Evolutionary conservation across 1,140 invertebrate species (phyloP).

Genomic region (Drosophila bifasciata): DNA sequence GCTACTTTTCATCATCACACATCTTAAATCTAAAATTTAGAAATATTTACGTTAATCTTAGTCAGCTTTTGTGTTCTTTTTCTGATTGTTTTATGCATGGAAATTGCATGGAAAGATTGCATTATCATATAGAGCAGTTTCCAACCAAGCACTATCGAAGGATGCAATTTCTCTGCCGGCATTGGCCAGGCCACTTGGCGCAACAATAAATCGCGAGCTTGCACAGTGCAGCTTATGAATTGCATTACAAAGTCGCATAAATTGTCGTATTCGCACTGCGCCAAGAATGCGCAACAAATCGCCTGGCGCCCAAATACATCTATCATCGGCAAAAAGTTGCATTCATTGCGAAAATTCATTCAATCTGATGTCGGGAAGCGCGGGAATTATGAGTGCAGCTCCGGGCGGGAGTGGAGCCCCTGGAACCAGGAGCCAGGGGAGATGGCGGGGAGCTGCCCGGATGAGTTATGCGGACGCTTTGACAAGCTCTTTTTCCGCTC

Average conservation of each 20-base stretch:
- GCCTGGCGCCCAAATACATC: slow-evolving; percentile 64
- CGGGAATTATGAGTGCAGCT: slow-evolving; percentile 67
- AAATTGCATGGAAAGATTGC: slow-evolving; percentile 35
- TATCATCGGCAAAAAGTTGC: slow-evolving; percentile 64
- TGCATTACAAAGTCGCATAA: slow-evolving; percentile 78
- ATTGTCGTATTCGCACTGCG: slow-evolving; percentile 49
- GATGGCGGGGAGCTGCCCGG: slow-evolving; percentile 33
- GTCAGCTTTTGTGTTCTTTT: background rate
- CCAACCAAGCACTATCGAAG: slow-evolving; percentile 5
- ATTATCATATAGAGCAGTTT: slow-evolving; percentile 68
- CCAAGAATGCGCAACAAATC: slow-evolving; percentile 74
- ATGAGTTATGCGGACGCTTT: slow-evolving; percentile 50
- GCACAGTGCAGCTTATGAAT: slow-evolving; percentile 62
- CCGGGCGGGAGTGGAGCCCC: background rate
- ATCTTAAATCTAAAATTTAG: too few species aligned
- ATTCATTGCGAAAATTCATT: slow-evolving; percentile 71
- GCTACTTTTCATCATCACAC: too few species aligned
- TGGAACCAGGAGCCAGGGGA: slow-evolving; percentile 3
- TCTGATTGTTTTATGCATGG: slow-evolving; percentile 5
- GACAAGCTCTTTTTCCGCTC: slow-evolving; percentile 53
- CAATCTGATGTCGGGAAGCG: slow-evolving; percentile 61
- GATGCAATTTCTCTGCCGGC: slow-evolving; percentile 46
- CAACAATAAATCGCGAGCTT: slow-evolving; percentile 60
- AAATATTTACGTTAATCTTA: too few species aligned
- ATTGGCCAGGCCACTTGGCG: slow-evolving; percentile 65